Percentiles rank a stretch among this genome's conserved stretches.
Evolutionary conservation across 2,797 vertebrate genomes (phyloP).

Genomic region (Vireo griseus): DNA sequence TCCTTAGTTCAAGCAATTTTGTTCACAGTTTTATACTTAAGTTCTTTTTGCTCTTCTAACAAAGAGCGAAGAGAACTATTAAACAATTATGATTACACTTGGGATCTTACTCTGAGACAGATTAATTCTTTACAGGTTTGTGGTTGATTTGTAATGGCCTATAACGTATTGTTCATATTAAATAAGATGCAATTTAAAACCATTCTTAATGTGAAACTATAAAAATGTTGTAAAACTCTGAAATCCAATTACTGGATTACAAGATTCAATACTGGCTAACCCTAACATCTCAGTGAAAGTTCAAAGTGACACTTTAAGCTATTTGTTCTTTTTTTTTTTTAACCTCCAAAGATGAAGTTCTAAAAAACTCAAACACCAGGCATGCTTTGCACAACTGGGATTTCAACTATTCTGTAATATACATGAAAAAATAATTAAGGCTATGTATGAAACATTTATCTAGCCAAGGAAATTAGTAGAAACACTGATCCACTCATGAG

Average conservation of each 20-base stretch:
- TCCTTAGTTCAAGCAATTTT: slow-evolving; percentile 22
- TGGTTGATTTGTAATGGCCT: slow-evolving; percentile 34
- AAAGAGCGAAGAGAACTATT: slow-evolving; percentile 31
- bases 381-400: background rate
- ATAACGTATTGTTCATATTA: slow-evolving; percentile 37
- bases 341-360: background rate
- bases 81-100: slow-evolving; percentile 35
- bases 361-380: background rate
- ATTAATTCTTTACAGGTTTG: slow-evolving; percentile 53
- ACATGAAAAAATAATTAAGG: slow-evolving; percentile 2
- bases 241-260: background rate
- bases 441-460: background rate
- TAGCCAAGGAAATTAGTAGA: background rate
- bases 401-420: background rate
- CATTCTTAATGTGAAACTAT: background rate
- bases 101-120: slow-evolving; percentile 17
- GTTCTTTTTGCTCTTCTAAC: slow-evolving; percentile 15
- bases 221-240: slow-evolving; percentile 2
- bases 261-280: background rate
- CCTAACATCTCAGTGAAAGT: background rate
- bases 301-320: background rate
- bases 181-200: slow-evolving; percentile 17
- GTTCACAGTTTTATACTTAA: background rate
- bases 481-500: background rate
- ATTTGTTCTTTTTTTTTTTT: background rate